Evolutionary conservation across 2,113 vertebrate genomes (phyloP).

Genomic region (Mesocricetus auratus): DNA sequence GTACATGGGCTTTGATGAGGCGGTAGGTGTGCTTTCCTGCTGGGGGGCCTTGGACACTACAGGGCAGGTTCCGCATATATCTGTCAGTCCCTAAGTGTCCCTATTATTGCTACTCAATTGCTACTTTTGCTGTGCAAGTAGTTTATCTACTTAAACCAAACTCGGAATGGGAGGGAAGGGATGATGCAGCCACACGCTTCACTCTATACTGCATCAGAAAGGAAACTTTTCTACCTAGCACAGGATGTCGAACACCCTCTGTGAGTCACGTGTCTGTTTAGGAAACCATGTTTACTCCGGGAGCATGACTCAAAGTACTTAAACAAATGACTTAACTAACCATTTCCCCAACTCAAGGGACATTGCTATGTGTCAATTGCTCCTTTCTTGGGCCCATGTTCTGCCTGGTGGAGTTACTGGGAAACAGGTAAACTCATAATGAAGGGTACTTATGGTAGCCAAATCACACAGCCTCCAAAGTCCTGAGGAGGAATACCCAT

Average conservation of each 20-base stretch:
- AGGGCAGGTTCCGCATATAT: no score
- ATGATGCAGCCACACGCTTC: no score
- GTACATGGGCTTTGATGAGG: conserved; percentile 95
- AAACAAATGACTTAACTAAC: background rate
- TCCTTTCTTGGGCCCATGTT: background rate
- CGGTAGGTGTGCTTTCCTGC: conserved; percentile 85
- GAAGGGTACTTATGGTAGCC: background rate
- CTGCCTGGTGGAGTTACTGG: background rate
- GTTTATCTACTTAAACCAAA: background rate
- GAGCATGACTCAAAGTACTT: background rate
- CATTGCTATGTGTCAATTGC: background rate
- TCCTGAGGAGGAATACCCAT: background rate
- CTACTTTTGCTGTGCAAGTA: background rate
- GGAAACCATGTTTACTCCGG: no score
- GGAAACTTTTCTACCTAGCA: no score
- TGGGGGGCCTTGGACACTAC: background rate
- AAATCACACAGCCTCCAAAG: background rate
- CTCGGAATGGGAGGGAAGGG: no score
- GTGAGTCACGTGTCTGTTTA: no score
- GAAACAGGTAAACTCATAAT: background rate
- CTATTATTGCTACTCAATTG: background rate
- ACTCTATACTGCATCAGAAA: no score
- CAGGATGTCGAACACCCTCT: no score
- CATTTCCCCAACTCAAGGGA: background rate
- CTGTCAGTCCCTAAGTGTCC: background rate